phyloP scores from a whole-genome alignment of 2,113 vertebrate genomes.

The Coracopsis vasa region DNA sequence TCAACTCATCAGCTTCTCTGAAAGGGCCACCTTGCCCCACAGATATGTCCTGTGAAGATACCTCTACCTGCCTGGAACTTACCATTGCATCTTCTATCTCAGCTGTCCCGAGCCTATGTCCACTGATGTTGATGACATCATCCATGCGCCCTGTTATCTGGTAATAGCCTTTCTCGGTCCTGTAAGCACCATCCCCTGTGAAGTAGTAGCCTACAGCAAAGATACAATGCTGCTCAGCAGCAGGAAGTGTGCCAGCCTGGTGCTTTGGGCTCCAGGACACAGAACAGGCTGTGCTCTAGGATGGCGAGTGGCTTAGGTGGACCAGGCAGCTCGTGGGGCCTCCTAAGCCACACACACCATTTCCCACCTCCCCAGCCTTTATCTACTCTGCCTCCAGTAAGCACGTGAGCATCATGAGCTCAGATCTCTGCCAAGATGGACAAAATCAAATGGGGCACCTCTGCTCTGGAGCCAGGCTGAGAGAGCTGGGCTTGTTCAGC shows the following conservation, averaged over 20 bases:
- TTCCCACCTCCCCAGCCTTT: neutral
- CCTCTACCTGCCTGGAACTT: neutral
- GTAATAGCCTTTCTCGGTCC: constrained; percentile 84
- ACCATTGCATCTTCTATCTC: constrained; percentile 95
- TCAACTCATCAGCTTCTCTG: neutral
- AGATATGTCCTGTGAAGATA: neutral
- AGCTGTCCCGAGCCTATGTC: constrained; percentile 89
- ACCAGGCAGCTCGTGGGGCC: rapidly evolving
- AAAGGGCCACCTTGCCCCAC: neutral
- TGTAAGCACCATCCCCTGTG: constrained; percentile 86
- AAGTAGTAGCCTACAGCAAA: constrained; percentile 84
- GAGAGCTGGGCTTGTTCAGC: neutral
- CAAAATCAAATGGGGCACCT: neutral
- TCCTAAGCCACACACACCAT: neutral
- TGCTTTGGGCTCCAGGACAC: neutral
- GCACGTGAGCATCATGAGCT: neutral
- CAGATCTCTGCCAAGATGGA: neutral
- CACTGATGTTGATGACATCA: constrained; percentile 91
- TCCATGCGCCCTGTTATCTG: constrained; percentile 93
- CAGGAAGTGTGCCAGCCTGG: neutral
- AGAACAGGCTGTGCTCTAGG: neutral
- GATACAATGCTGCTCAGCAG: neutral
- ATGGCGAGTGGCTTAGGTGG: rapidly evolving
- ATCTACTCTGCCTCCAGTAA: neutral
- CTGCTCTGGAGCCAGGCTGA: neutral